Evolutionary conservation across 2,113 vertebrate genomes (phyloP).

Genomic region (Eulemur rufifrons): DNA sequence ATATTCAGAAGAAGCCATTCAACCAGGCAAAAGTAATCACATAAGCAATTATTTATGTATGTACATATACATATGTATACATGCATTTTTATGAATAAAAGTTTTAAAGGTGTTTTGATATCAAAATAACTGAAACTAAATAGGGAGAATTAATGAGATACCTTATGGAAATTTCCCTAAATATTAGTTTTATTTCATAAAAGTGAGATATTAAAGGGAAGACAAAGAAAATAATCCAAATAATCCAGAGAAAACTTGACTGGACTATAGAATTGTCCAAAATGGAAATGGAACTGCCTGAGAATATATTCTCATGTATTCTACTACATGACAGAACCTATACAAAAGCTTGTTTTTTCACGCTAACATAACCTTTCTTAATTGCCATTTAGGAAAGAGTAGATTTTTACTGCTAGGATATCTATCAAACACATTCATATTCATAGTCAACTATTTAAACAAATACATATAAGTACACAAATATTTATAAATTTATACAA

Average conservation of each 20-base stretch:
- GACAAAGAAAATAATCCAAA: neutral
- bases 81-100: neutral
- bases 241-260: neutral
- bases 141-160: neutral
- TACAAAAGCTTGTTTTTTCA: neutral
- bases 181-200: neutral
- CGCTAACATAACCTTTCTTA: neutral
- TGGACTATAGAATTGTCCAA: neutral
- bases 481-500: neutral
- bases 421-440: neutral
- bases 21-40: neutral
- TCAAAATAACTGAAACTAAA: neutral
- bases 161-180: neutral
- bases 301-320: neutral
- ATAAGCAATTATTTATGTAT: neutral
- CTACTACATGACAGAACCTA: neutral
- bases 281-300: neutral
- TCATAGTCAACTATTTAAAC: neutral
- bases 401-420: neutral
- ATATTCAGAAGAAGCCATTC: neutral
- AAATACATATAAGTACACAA: neutral
- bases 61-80: neutral
- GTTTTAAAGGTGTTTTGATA: neutral
- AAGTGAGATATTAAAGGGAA: neutral
- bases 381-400: neutral